Evolutionary conservation across 2,797 vertebrate genomes (phyloP), one percentile per base, ranked within the genome.

Genomic region (Sebastes wilsoni): DNA sequence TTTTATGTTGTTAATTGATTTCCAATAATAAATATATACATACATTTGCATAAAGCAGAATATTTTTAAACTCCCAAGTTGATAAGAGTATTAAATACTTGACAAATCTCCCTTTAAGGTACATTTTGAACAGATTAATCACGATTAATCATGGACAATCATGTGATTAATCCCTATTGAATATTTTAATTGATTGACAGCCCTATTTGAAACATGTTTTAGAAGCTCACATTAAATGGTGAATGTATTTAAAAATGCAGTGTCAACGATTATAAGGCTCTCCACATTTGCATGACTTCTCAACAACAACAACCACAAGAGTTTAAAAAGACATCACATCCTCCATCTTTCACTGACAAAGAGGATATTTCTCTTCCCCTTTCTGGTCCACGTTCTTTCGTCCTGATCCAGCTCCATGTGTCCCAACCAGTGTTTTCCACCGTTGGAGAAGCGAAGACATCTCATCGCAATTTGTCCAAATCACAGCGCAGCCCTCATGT

Each of bases 391-490:
- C 10, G 12, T 67, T 85, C 78, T 86, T 85, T 92, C 77, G 88
- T 91, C 86, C 74, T 54, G 73, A 80, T 93, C 91, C 91, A 94
- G 85, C 82, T 80, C 77, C 75, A 67, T 89, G 85, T 91, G 86
- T 93, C 83, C 69, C 71, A 89, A 93, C 92, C 82, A 80, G 89
- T 95, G 93, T 94, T 94, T 93, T 92, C 81, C 79, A 83, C 67
- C 79, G 60, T 73, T 69, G 54, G 80, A 89, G 78, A 88, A 88
- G 87, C 75, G 32, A 92, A 83, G 82, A 92, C 91, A 94, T 92
- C 88, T 91, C 83, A 84, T 87, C 32, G 42, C 89, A 93, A 94
- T 95, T 95, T 94, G 94, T 95, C 90, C 83, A 93, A 92, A 91
- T 90, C 89, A 87, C 84, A 92, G 87, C 88, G 23, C 72, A 87